Evolutionary conservation across 2,888 invertebrate genomes (phyloP).

Genomic region (Caenorhabditis sp.): DNA sequence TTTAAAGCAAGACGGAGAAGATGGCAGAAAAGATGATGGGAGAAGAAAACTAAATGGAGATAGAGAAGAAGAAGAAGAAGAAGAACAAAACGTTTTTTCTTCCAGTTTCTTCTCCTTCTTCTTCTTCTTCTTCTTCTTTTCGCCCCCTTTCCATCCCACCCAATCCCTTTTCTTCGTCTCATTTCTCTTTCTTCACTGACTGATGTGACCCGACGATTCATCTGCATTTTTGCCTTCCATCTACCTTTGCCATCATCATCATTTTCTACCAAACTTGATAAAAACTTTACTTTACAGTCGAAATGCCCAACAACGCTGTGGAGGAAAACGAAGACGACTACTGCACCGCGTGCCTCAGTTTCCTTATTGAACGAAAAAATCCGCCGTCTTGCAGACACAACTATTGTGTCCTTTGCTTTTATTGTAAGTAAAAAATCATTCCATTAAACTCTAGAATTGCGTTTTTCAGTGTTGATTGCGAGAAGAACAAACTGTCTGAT

Average conservation of each 20-base stretch:
- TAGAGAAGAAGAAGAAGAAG: constrained; percentile 13
- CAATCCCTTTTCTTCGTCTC: constrained; percentile 36
- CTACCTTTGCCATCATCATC: not conserved
- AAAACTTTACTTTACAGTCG: too few relatives aligned
- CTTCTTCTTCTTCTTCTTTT: constrained; percentile 23
- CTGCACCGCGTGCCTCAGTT: constrained; percentile 29
- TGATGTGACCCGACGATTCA: constrained; percentile 19
- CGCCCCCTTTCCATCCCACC: constrained; percentile 5
- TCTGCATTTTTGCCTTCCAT: constrained; percentile 12
- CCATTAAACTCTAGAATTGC: not conserved
- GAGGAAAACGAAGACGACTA: constrained; percentile 29
- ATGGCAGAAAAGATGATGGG: constrained; percentile 21
- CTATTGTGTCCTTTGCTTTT: constrained; percentile 31
- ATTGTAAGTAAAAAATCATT: constrained; percentile 21
- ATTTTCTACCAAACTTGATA: too few relatives aligned
- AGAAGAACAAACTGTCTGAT: constrained; percentile 34
- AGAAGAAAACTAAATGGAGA: constrained; percentile 2
- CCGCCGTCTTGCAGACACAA: constrained; percentile 37
- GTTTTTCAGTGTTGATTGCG: constrained; percentile 30
- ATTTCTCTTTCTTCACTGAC: constrained; percentile 23
- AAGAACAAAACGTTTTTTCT: constrained; percentile 43
- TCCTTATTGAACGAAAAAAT: constrained; percentile 16
- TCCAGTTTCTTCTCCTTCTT: constrained; percentile 29
- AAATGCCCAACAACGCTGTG: too few relatives aligned
- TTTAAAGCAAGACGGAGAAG: constrained; percentile 28